Conservation (phyloP, 2,888 invertebrate species). For the Sceliomorpha sp. region DNA sequence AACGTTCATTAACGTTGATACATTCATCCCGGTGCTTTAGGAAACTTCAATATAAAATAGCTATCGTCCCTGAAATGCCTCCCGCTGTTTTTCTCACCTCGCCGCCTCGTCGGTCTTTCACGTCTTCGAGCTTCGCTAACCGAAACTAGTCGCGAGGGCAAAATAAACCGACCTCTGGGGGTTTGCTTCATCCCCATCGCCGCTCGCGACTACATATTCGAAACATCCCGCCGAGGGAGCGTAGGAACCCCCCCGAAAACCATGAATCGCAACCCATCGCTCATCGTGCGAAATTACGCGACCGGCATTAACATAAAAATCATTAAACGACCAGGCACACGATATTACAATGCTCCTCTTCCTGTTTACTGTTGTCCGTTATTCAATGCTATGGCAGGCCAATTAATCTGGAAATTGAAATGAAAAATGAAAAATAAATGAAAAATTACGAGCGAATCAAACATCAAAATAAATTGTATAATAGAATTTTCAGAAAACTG, state of each 20-base stretch:
- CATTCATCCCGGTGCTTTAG: constrained; percentile 3
- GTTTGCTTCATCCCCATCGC: constrained; percentile 49
- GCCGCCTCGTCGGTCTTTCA: not conserved
- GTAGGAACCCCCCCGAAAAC: constrained; percentile 49
- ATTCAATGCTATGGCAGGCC: too few species aligned
- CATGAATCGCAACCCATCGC: constrained; percentile 61
- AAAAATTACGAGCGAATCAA: too few species aligned
- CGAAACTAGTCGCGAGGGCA: constrained; percentile 18
- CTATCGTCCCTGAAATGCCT: constrained; percentile 52
- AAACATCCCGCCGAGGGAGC: constrained; percentile 61
- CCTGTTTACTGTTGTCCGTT: constrained; percentile 19
- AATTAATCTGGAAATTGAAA: too few species aligned
- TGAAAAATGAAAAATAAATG: too few species aligned
- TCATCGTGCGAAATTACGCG: constrained; percentile 65
- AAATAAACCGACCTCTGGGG: constrained; percentile 62
- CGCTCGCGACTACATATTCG: constrained; percentile 59
- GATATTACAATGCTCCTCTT: constrained; percentile 44
- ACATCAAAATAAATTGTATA: too few species aligned
- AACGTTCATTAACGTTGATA: too few species aligned
- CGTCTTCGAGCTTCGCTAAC: constrained; percentile 26
- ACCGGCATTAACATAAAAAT: constrained; percentile 72
- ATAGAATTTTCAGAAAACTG: not conserved
- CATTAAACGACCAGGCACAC: constrained; percentile 66
- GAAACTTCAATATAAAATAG: constrained; percentile 44
- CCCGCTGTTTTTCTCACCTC: constrained; percentile 34